Percentiles rank a stretch among this genome's conserved stretches.
Evolutionary conservation across 2,113 vertebrate species (phyloP).

Genomic region (Neogale vison): DNA sequence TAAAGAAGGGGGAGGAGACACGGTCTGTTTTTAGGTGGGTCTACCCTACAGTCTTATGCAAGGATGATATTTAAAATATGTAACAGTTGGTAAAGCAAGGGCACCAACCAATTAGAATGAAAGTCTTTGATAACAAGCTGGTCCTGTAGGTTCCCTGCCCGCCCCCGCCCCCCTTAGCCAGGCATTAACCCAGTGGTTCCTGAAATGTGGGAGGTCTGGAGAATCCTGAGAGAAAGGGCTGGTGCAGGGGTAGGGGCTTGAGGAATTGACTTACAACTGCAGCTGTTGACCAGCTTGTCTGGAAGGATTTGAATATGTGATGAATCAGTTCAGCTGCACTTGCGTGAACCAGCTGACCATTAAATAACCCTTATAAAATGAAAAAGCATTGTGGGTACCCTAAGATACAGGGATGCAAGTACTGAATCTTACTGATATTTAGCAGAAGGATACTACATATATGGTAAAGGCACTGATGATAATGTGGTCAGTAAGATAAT

Average conservation of each 20-base stretch:
- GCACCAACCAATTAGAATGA: background rate
- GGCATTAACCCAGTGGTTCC: background rate
- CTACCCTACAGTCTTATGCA: background rate
- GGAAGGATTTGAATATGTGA: background rate
- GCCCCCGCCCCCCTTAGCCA: background rate
- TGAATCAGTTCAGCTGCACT: background rate
- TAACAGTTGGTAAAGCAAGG: background rate
- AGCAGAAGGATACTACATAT: background rate
- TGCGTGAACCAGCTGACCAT: background rate
- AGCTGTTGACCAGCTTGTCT: background rate
- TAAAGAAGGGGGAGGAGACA: background rate
- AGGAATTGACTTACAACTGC: background rate
- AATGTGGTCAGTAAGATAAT: constrained; percentile 9
- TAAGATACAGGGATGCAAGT: background rate
- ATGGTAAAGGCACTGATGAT: background rate
- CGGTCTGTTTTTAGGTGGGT: background rate
- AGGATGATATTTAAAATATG: background rate
- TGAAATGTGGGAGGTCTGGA: background rate
- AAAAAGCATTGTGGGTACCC: background rate
- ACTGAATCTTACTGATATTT: background rate
- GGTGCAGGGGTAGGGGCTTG: accelerated
- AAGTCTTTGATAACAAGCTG: background rate
- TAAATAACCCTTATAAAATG: background rate
- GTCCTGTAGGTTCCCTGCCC: background rate
- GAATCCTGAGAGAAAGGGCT: background rate